These are phyloP conservation scores for Euglossa dilemma DNA, from an alignment of 1,140 invertebrate genomes.

Conservation along the genomic window DNA sequence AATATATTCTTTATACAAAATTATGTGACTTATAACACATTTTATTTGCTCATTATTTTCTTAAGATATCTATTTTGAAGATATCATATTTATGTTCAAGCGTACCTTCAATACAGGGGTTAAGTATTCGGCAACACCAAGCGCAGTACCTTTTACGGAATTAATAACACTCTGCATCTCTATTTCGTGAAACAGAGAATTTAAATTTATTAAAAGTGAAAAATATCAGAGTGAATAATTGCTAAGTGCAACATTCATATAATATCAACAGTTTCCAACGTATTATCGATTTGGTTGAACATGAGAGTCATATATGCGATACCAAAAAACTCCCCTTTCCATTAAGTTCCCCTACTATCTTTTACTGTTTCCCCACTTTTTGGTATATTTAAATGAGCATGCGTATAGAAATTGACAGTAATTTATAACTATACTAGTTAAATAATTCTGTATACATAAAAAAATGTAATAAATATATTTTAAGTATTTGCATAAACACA, in stretches of 20 bases:
- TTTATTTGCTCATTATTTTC: neutral
- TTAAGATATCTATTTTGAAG: neutral
- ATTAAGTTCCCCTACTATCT: slow-evolving; percentile 33
- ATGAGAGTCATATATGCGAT: slow-evolving; percentile 23
- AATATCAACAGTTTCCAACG: slow-evolving; percentile 48
- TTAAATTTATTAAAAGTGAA: neutral
- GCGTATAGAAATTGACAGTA: neutral
- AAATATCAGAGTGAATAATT: slow-evolving; percentile 11
- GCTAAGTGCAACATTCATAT: slow-evolving; percentile 15
- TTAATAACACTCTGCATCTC: slow-evolving; percentile 98
- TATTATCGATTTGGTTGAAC: slow-evolving; percentile 42
- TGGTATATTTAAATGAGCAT: neutral
- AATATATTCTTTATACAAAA: neutral
- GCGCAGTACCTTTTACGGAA: slow-evolving; percentile 95
- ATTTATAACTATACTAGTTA: neutral
- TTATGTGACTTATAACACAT: neutral
- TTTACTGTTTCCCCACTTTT: neutral
- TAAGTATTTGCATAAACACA: neutral
- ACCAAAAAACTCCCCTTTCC: slow-evolving; percentile 28
- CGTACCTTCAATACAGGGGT: slow-evolving; percentile 97
- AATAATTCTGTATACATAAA: neutral
- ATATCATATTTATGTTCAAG: slow-evolving; percentile 24
- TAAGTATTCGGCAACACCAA: slow-evolving; percentile 97
- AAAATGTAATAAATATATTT: neutral
- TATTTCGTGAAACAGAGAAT: neutral